Evolutionary conservation across 2,113 vertebrate species (phyloP), one percentile per base, ranked within the genome.

Genomic region (Brachyistius frenatus): DNA sequence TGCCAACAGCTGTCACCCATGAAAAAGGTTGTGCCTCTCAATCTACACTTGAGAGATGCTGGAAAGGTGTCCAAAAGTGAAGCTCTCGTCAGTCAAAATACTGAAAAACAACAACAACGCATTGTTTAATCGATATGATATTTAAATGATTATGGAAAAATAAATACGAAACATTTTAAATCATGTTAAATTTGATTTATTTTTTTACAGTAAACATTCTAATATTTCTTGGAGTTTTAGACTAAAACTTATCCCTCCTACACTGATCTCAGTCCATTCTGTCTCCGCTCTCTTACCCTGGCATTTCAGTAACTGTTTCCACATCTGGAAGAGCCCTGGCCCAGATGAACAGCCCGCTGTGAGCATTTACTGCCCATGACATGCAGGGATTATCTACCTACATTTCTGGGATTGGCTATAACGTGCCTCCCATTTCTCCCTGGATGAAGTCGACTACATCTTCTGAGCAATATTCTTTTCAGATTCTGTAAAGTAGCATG

Each of bases 301-400:
- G 16, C 5, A 30, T 88, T 89, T 81, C 73, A 87, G 63, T 75
- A 76, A 87, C 92, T 92, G 83, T 92, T 93, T 91, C 91, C 93
- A 90, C 93, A 94, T 91, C 91, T 91, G 90, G 92, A 81, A 68
- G 81, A 88, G 90, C 89, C 84, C 81, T 62, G 66, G 68, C 85
- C 66, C 79, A 81, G 90, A 88, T 86, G 90, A 92, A 84, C 5
- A 10, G 76, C 89, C 81, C 16, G 80, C 86, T 90, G 85, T 91
- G 89, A 73, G 83, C 88, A 89, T 93, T 91, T 92, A 94, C 91
- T 85, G 86, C 88, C 81, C 83, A 90, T 87, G 81, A 92, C 89
- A 86, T 85, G 91, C 79, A 85, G 79, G 83, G 86, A 88, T 92
- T 89, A 93, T 91, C 88, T 87, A 88, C 82, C 78, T 90, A 92